Evolutionary conservation across 2,797 vertebrate species (phyloP).

Genomic region (Discoglossus pictus): DNA sequence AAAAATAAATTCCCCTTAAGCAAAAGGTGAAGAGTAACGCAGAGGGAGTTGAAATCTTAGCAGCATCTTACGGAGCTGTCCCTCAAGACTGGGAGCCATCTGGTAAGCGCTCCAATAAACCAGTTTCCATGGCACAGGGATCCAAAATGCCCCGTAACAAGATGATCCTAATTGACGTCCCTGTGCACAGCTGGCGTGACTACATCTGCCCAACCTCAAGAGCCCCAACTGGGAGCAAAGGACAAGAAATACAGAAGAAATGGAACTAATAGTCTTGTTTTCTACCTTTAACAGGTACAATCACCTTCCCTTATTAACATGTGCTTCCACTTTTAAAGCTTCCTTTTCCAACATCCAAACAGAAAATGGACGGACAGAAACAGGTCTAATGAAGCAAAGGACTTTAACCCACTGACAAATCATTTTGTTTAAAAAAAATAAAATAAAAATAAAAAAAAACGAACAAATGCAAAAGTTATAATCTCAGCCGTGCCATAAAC

Average conservation of each 20-base stretch:
- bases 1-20: slow-evolving; percentile 42
- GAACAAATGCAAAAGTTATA: too few relatives aligned
- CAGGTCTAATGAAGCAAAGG: too few relatives aligned
- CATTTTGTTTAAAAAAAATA: too few relatives aligned
- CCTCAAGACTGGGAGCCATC: slow-evolving; percentile 44
- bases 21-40: slow-evolving; percentile 35
- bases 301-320: too few relatives aligned
- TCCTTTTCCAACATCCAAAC: not conserved
- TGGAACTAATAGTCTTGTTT: slow-evolving; percentile 13
- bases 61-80: slow-evolving; percentile 34
- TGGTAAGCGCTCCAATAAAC: slow-evolving; percentile 43
- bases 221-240: not conserved
- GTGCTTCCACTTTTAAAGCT: not conserved
- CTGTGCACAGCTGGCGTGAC: slow-evolving; percentile 37
- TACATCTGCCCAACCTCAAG: slow-evolving; percentile 37
- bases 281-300: slow-evolving; percentile 12
- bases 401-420: too few relatives aligned
- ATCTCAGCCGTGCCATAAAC: too few relatives aligned
- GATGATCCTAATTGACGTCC: slow-evolving; percentile 44
- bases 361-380: not conserved
- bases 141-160: slow-evolving; percentile 38
- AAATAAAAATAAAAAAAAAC: too few relatives aligned
- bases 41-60: slow-evolving; percentile 47
- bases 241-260: slow-evolving; percentile 13
- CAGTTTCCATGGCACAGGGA: slow-evolving; percentile 47